Base-by-base conservation (phyloP, 1,140 invertebrate species). In the Whitmania pigra region DNA sequence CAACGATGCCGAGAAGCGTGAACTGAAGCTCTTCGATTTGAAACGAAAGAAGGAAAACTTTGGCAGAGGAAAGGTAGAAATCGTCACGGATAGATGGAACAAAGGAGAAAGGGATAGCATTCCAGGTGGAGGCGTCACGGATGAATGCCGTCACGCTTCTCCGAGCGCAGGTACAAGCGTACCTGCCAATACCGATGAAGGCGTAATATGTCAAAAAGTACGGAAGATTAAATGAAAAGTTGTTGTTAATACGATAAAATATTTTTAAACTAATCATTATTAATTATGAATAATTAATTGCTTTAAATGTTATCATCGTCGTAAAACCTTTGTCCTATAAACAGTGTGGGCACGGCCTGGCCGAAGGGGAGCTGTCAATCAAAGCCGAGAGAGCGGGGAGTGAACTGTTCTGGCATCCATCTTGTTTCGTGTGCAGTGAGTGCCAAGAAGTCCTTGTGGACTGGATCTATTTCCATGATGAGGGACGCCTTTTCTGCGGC, bases 391-490 rank as follows among this genome's bases (percentile, higher is more conserved):
- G 93, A 31, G 88, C 91, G 9, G 91, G 92, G 4, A 4, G 5
- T 0, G 86, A 88, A 22, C 86, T 88, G 43, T 88, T 88, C 75
- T 95, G 91, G 91, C 92, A 94, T 85, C 93, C 94, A 20, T 88
- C 87, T 63, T 98, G 95, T 83, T 98, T 98, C 84, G 86, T 87
- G 29, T 98, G 95, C 83, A 86, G 85, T 78, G 88, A 91, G n/a
- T 98, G 95, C 83, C 86, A 89, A 75, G 93, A 97, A 82, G 86
- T 97, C 27, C 87, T 98, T n/a, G 93, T 97, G 15, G 94, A 98
- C 84, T 88, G 97, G 75, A 96, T 97, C 78, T 97, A 97, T 85
- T 98, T 96, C 83, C 92, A 88, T 78, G 86, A 91, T 75, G 88
- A 91, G 74, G 78, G 79, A 11, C 86, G 88, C 55, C 85, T 97